A percentile compares a stretch with the other conserved stretches of the same genome.
Conservation (phyloP, 2,797 vertebrate species). For the Botia almorhae region DNA sequence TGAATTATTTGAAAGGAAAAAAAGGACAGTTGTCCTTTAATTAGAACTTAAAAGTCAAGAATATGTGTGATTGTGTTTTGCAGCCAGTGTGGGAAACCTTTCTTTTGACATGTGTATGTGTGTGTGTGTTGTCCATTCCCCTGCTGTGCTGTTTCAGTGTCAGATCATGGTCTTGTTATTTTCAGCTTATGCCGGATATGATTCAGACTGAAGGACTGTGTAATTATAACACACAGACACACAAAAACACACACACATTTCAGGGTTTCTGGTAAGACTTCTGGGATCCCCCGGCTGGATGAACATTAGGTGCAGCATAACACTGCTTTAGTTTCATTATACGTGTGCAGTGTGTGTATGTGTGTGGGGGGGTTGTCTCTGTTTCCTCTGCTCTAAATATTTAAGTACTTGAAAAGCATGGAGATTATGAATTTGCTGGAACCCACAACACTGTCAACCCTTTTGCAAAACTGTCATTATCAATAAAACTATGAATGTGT, state of each 20-base stretch:
- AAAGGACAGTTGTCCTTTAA: background rate
- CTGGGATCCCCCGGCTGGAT: slow-evolving; percentile 64
- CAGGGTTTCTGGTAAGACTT: slow-evolving; percentile 73
- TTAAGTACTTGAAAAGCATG: background rate
- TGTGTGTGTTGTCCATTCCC: slow-evolving; percentile 47
- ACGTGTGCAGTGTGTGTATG: slow-evolving; percentile 46
- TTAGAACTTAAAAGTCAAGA: background rate
- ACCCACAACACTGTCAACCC: background rate
- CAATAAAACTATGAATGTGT: background rate
- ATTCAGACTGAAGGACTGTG: slow-evolving; percentile 81
- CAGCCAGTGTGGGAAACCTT: background rate
- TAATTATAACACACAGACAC: slow-evolving; percentile 64
- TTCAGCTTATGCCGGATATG: slow-evolving; percentile 80
- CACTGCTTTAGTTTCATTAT: slow-evolving; percentile 43
- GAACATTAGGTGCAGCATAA: slow-evolving; percentile 36
- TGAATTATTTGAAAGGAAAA: too few relatives aligned
- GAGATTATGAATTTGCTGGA: background rate
- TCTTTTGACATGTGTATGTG: slow-evolving; percentile 34
- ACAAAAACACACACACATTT: background rate
- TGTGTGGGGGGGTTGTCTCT: slow-evolving; percentile 36
- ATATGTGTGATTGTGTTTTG: background rate
- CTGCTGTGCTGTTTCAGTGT: slow-evolving; percentile 74
- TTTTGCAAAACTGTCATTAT: background rate
- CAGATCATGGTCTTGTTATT: slow-evolving; percentile 81
- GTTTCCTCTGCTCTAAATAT: slow-evolving; percentile 21